These are phyloP conservation scores for Cerastoderma edule DNA, from an alignment of 2,888 invertebrate species.

Conservation along the genomic window DNA sequence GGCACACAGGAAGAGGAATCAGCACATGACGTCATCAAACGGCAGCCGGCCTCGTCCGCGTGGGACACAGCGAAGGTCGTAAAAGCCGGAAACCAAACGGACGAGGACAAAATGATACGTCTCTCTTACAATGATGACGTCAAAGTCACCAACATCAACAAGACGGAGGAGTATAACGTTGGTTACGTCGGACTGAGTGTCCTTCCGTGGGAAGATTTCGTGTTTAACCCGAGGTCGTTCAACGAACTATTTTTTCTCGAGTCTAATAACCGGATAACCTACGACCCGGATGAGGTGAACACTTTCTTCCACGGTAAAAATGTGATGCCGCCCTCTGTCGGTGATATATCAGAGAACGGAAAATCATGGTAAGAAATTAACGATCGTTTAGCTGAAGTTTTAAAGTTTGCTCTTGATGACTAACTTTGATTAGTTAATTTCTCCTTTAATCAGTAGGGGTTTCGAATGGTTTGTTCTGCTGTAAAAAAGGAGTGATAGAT, in stretches of 20 bases:
- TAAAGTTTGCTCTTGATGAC: too few species aligned
- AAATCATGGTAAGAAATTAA: constrained; percentile 68
- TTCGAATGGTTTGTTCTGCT: too few species aligned
- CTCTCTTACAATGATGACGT: constrained; percentile 45
- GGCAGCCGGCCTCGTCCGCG: not conserved
- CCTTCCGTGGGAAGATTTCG: constrained; percentile 75
- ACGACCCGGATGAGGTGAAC: constrained; percentile 72
- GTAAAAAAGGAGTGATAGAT: too few species aligned
- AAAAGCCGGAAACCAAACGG: constrained; percentile 46
- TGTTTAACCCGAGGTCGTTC: constrained; percentile 64
- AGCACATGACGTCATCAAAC: constrained; percentile 10
- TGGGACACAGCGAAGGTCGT: not conserved
- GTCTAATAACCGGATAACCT: constrained; percentile 67
- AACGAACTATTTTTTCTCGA: constrained; percentile 69
- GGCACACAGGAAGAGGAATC: not conserved
- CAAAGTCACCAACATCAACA: constrained; percentile 49
- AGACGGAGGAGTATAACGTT: constrained; percentile 58
- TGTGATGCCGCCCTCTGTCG: constrained; percentile 70
- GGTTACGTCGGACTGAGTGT: constrained; percentile 66
- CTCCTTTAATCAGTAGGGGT: too few species aligned
- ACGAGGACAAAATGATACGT: constrained; percentile 54
- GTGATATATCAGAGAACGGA: constrained; percentile 71
- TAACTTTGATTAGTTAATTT: too few species aligned
- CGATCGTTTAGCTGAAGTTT: too few species aligned
- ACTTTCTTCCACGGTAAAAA: constrained; percentile 73